Evolutionary conservation across 2,888 invertebrate species (phyloP).

Genomic region (Dicranocentrus wangi): DNA sequence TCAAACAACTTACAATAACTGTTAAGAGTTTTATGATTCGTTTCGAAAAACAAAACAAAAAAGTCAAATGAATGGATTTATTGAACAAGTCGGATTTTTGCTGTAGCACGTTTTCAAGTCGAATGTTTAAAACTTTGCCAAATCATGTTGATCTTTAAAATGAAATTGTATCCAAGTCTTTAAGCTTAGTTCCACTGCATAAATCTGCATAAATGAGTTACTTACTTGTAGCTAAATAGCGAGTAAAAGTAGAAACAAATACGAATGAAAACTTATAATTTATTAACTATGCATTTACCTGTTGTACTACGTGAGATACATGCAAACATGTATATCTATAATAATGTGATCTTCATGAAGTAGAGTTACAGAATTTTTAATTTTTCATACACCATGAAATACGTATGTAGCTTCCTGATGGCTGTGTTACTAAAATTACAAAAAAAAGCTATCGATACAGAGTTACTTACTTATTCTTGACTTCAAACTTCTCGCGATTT

Average conservation of each 20-base stretch:
- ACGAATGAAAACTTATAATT: slow-evolving; percentile 35
- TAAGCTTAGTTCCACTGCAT: slow-evolving; percentile 45
- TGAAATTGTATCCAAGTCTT: slow-evolving; percentile 40
- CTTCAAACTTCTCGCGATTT: slow-evolving; percentile 22
- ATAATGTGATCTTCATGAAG: slow-evolving; percentile 55
- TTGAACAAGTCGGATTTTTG: not conserved
- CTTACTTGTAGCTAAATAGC: not conserved
- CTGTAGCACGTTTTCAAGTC: slow-evolving; percentile 27
- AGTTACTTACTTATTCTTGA: slow-evolving; percentile 33
- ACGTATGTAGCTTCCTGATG: slow-evolving; percentile 61
- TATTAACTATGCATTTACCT: slow-evolving; percentile 51
- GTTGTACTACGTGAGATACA: slow-evolving; percentile 40
- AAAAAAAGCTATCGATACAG: slow-evolving; percentile 21
- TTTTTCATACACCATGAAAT: slow-evolving; percentile 51
- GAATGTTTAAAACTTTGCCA: slow-evolving; percentile 46
- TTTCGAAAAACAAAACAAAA: not conserved
- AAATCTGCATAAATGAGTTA: slow-evolving; percentile 22
- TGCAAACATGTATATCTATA: slow-evolving; percentile 34
- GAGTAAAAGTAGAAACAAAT: not conserved
- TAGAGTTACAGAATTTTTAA: slow-evolving; percentile 61
- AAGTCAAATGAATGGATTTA: not conserved
- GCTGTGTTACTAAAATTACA: slow-evolving; percentile 61
- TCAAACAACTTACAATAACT: slow-evolving; percentile 17
- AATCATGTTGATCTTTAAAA: slow-evolving; percentile 56
- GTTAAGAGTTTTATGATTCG: not conserved